Base-by-base conservation (phyloP, 2,888 invertebrate genomes). In the Xestia c-nigrum region DNA sequence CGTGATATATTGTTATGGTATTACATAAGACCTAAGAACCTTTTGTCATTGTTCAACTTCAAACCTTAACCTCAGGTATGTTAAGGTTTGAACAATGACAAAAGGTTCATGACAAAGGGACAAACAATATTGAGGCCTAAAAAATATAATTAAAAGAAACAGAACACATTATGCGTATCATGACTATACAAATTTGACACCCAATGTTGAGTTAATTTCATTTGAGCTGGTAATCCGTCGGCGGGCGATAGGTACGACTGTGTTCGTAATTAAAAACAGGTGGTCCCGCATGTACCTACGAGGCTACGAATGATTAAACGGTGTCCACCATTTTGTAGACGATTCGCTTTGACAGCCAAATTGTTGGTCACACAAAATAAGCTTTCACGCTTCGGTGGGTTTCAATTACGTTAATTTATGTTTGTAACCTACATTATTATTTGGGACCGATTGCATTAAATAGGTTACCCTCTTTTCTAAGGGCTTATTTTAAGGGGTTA, bases 191-290 rank as follows among this genome's bases (percentile, higher is more conserved):
- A 89, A 90, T 90, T 87, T 88, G 86, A 86, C 88, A 88, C 76
- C 83, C 84, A 85, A 85, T 84, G 83, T 76, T 74, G 80, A 82
- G 78, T 84, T 87, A 85, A 91, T 91, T 91, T 87, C 88, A 90
- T 90, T 88, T 74, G 74, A 74, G 82, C 73, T 74, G 67, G 78
- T 85, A 89, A 91, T 89, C 87, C 87, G 38, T 81, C 73, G 80
- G 85, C 71, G 66, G 66, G 85, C 80, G 81, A 89, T 86, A 84
- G 81, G 79, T 83, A 84, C 82, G 78, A 78, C 81, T 84, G 89
- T 88, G 89, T 88, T 90, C 86, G 90, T 91, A 91, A 92, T 92
- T 92, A 91, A 92, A 88, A 90, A 90, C 90, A 91, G 90, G 91
- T 92, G 87, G 89, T 83, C 83, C 77, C 74, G n/a, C 59, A 78